Evolutionary conservation across 2,797 vertebrate species (phyloP).

Genomic region (Halcyon smyrnensis): DNA sequence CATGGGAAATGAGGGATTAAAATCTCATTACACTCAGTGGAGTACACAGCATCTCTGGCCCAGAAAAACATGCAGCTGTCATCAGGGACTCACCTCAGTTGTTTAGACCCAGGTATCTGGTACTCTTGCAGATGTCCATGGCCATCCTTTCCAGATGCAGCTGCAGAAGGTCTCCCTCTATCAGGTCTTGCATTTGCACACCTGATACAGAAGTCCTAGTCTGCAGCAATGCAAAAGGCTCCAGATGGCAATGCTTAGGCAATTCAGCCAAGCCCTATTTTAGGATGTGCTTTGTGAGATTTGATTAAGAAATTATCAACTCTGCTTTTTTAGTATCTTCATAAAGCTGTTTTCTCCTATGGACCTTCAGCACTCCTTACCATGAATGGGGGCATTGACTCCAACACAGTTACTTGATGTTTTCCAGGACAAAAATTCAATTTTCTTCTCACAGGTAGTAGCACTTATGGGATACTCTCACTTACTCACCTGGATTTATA

Average conservation of each 20-base stretch:
- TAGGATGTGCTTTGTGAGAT: neutral
- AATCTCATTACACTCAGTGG: neutral
- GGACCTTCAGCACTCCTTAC: neutral
- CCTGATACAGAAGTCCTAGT: neutral
- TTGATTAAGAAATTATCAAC: neutral
- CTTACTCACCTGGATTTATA: neutral
- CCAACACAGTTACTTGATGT: neutral
- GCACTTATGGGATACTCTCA: neutral
- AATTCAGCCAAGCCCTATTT: neutral
- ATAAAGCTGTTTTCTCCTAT: neutral
- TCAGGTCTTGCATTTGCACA: neutral
- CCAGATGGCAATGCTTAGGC: neutral
- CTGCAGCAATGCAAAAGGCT: fast-evolving
- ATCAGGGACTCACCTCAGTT: neutral
- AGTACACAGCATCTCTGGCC: neutral
- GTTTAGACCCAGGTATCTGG: neutral
- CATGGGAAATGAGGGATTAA: neutral
- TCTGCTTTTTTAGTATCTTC: neutral
- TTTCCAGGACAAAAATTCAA: neutral
- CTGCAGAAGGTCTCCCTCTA: neutral
- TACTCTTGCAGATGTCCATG: neutral
- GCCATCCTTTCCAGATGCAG: neutral
- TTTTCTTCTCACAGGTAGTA: neutral
- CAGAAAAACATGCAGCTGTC: neutral
- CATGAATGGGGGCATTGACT: neutral